Base-by-base conservation (phyloP, 2,888 invertebrate genomes). In the Pediacus dermestoides region DNA sequence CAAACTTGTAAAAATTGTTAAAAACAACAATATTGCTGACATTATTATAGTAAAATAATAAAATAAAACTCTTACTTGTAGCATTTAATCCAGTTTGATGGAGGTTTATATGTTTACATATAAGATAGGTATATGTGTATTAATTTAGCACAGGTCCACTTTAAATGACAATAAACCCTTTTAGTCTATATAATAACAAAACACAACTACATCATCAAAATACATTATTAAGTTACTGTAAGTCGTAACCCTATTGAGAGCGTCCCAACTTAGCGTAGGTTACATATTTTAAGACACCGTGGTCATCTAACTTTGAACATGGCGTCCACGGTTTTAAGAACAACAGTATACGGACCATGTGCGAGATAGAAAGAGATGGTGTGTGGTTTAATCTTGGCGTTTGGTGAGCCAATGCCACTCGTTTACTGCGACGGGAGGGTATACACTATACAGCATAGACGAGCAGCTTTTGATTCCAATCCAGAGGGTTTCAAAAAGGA, bases 231-330 rank as follows among this genome's bases (percentile, higher is more conserved):
- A 58, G 54, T 55, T 54, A 57, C 55, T 52, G 46, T 40, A 43
- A 41, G 50, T 49, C 38, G 47, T 48, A 51, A 50, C 46, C 53
- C 46, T 50, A 49, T 54, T 56, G 50, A 50, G 50, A 46, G 46
- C 57, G 51, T 46, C 49, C 54, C 51, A 52, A 56, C 59, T 57
- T 51, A 50, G 56, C 49, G 58, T 53, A 57, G 61, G 58, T 58
- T 57, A 59, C 54, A 59, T 57, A 57, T 60, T 61, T 57, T 53
- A 57, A 58, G 57, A 57, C 55, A 49, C 48, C 57, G 25, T 59
- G 55, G 54, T 60, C 56, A 55, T 50, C 52, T 52, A 28, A 9
- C 8, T 28, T 28, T 42, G 48, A 60, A 59, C 57, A 62, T 63
- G 61, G 60, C 61, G 54, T 47, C 57, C 47, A 21, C 34, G 28